Conservation (phyloP, 2,113 vertebrate genomes). For the Galbula dea region DNA sequence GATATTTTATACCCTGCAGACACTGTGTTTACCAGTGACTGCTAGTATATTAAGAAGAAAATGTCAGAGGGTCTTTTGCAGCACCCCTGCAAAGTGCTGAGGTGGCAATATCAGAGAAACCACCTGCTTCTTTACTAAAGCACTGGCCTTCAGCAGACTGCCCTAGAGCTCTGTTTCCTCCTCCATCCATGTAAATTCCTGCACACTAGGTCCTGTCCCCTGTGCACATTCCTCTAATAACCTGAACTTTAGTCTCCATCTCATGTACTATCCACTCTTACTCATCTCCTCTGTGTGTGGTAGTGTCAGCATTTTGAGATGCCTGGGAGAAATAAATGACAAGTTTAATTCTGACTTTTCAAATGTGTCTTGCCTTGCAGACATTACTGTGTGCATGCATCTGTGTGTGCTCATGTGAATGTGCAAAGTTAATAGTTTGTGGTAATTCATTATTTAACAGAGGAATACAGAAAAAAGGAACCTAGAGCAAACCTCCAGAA, state of each 20-base stretch:
- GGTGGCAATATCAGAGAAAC: background rate
- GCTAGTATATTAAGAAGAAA: background rate
- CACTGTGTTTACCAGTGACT: background rate
- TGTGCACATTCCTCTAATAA: background rate
- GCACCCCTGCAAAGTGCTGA: background rate
- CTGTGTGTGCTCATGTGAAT: accelerated
- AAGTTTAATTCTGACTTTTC: background rate
- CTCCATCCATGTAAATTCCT: background rate
- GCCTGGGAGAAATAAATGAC: background rate
- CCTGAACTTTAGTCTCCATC: background rate
- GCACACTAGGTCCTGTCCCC: background rate
- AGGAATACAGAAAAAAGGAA: background rate
- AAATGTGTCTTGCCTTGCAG: background rate
- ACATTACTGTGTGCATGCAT: too few relatives aligned
- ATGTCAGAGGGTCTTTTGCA: background rate
- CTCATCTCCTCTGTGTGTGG: background rate
- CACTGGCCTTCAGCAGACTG: background rate
- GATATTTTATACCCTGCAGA: background rate
- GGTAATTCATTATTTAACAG: background rate
- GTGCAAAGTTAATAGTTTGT: accelerated
- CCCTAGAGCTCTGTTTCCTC: background rate
- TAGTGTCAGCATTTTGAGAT: background rate
- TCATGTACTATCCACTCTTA: background rate
- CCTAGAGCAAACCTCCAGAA: background rate
- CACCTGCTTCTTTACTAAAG: background rate